phyloP scores from a whole-genome alignment of 2,797 vertebrate species.

The Gymnodraco acuticeps region DNA sequence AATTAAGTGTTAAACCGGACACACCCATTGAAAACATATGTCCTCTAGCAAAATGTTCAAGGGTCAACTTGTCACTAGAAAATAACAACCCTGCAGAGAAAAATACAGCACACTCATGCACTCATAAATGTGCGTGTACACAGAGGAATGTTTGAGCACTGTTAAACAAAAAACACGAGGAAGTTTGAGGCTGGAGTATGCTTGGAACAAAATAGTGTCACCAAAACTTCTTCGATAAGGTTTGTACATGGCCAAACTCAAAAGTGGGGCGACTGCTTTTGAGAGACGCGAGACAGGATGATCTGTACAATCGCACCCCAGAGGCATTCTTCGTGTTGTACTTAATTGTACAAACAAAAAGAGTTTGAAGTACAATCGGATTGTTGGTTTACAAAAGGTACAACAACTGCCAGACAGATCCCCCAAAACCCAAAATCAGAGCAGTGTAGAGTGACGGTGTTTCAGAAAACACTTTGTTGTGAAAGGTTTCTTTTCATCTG shows the following conservation, averaged over 20 bases:
- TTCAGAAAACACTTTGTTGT: constrained; percentile 1
- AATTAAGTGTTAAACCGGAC: constrained; percentile 55
- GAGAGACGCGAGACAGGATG: background rate
- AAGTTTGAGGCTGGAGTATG: constrained; percentile 5
- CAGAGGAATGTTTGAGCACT: constrained; percentile 34
- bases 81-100: constrained; percentile 49
- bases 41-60: constrained; percentile 53
- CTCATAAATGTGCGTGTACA: constrained; percentile 11
- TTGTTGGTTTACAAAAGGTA: background rate
- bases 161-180: background rate
- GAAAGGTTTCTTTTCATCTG: background rate
- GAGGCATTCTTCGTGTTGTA: background rate
- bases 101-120: constrained; percentile 6
- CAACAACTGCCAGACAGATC: background rate
- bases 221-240: background rate
- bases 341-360: background rate
- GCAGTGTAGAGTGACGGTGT: background rate
- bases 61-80: constrained; percentile 55
- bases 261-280: background rate
- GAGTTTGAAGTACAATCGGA: background rate
- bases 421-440: background rate
- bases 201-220: background rate
- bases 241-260: background rate
- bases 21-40: constrained; percentile 54
- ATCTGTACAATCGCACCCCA: background rate